Base-by-base conservation (phyloP, 2,797 vertebrate species). In the Poecilia gillii region DNA sequence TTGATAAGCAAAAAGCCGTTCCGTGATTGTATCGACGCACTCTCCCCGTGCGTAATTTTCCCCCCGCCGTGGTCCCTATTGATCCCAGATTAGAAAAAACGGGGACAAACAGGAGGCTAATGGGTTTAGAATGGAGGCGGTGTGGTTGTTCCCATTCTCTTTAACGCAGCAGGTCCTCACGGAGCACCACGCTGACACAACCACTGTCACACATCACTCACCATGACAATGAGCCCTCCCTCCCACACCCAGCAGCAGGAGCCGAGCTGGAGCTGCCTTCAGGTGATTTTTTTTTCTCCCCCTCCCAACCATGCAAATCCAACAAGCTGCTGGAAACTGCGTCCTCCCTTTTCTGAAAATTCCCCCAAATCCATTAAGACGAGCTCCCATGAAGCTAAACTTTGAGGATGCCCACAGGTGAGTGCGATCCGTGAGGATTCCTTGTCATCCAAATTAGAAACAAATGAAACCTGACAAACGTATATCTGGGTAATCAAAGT, bases 61-160 rank as follows among this genome's bases (percentile, higher is more conserved):
- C 79, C 89, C 77, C 73, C 81, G 70, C 73, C 82, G 72, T 78
- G 84, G 64, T 77, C 78, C 55, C 80, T 77, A 92, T 89, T 89
- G 91, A 92, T 91, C 85, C 79, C 87, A 87, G 83, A 87, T 90
- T 91, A 88, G 88, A 78, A 89, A 82, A 72, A 86, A 81, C 25
- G 33, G 83, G 73, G 80, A 87, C 89, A 88, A 89, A 86, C 90
- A 68, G 76, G 75, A 79, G 90, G 87, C 85, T 94, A 94, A 94
- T 94, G 84, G 90, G 85, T 89, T 90, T 91, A 85, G 84, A 92
- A 89, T 83, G 76, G 87, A 78, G 86, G 90, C 74, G 81, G 76
- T 18, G 84, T 33, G 87, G 74, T 75, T 81, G 82, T 73, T 78
- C 77, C 77, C 77, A 12, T 76, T 83, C 78, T 77, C 13, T 77